Conservation (phyloP, 2,888 invertebrate genomes). For the Eupeodes luniger region DNA sequence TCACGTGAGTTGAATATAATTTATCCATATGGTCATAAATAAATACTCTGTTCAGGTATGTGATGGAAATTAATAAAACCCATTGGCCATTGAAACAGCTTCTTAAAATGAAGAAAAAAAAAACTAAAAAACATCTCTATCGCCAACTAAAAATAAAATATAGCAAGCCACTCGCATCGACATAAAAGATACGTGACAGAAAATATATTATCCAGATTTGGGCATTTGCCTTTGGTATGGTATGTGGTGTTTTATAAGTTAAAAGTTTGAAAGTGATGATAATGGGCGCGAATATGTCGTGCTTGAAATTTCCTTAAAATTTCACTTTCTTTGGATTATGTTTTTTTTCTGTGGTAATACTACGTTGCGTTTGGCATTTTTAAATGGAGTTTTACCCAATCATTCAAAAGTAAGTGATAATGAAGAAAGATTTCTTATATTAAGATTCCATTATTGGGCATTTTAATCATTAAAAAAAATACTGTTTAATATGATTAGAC, state of each 20-base stretch:
- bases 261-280: slow-evolving; percentile 49
- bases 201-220: slow-evolving; percentile 49
- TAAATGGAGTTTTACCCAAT: slow-evolving; percentile 7
- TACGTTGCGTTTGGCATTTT: neutral
- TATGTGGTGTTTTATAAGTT: slow-evolving; percentile 8
- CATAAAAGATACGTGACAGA: slow-evolving; percentile 27
- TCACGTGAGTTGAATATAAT: slow-evolving; percentile 58
- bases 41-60: slow-evolving; percentile 7
- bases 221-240: slow-evolving; percentile 43
- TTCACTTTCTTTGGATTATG: slow-evolving; percentile 64
- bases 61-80: slow-evolving; percentile 46
- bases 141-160: neutral
- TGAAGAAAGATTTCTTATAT: slow-evolving; percentile 37
- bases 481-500: slow-evolving; percentile 16
- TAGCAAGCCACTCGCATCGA: neutral
- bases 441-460: neutral
- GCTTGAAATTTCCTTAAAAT: slow-evolving; percentile 55
- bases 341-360: neutral
- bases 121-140: slow-evolving; percentile 1
- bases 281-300: slow-evolving; percentile 53
- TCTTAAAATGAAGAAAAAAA: slow-evolving; percentile 1
- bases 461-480: neutral
- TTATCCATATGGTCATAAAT: slow-evolving; percentile 34
- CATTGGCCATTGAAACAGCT: slow-evolving; percentile 22
- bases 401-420: slow-evolving; percentile 31